Evolutionary conservation across 2,797 vertebrate genomes (phyloP), one percentile per base, ranked within the genome.

Genomic region (Botia kubotai): DNA sequence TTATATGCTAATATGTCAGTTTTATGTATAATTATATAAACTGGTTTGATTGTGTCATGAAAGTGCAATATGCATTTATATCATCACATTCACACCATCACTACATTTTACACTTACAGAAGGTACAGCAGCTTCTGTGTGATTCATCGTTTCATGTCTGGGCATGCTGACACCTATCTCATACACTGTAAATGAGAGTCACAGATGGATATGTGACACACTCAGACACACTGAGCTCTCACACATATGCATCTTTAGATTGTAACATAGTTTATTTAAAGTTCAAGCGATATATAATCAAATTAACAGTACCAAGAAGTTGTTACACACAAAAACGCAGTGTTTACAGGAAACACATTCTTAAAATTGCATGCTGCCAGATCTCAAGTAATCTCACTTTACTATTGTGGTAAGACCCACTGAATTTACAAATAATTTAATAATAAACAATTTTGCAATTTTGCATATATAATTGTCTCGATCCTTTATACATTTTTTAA

Each of bases 81-180:
- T 6, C n/a, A 57, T n/a, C 50, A 52, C 7, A 71, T 53, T 39
- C n/a, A 19, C 53, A 57, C n/a, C 19, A 58, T 26, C 13, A 58
- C 11, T 13, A 6, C 26, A 19, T 63, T 63, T 53, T n/a, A 53
- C n/a, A 75, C 63, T 26, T 16, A 29, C 10, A 50, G 7, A n/a
- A 46, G 14, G 29, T 2, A 63, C 23, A 78, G 23, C 7, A 62
- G 16, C 67, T 50, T 19, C 17, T 65, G 48, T 17, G 58, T 60
- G 23, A 72, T 55, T 79, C n/a, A 67, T 39, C 36, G 39, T 50
- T 60, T 82, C 78, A 66, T 76, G 83, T 68, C 78, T 83, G 72
- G 62, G n/a, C 81, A 69, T 83, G 85, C 19, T 53, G 46, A 82
- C 72, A 72, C 63, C 57, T 62, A 68, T 62, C 33, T 36, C 8